These are phyloP conservation scores for Stylophora pistillata DNA, from an alignment of 64 coral and sea anemone genomes.

Conservation along the genomic window DNA sequence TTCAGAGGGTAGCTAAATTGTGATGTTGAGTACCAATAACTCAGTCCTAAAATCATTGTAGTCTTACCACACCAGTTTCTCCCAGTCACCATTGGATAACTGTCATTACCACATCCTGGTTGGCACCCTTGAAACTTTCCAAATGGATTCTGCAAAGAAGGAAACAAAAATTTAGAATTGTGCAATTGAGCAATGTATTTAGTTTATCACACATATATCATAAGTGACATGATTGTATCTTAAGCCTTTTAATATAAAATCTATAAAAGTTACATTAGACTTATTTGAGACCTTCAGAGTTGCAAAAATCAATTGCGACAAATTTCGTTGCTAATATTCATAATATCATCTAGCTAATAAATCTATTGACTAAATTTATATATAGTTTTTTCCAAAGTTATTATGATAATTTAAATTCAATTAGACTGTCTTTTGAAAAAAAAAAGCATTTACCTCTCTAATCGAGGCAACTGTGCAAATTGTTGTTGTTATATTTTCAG, in stretches of 20 bases:
- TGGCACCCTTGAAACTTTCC: not conserved
- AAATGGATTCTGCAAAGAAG: slow-evolving; percentile 20
- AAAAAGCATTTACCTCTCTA: slow-evolving; percentile 13
- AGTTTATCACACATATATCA: too few relatives aligned
- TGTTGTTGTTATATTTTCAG: not conserved
- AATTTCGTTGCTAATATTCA: too few relatives aligned
- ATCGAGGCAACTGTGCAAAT: slow-evolving; percentile 15
- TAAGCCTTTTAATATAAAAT: not conserved
- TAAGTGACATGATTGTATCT: too few relatives aligned
- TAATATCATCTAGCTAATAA: too few relatives aligned
- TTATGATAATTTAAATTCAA: too few relatives aligned
- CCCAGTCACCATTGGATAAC: not conserved
- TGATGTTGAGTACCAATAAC: not conserved
- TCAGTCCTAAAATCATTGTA: not conserved
- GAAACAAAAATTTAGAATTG: not conserved
- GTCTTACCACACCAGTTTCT: not conserved
- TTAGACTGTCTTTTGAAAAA: too few relatives aligned
- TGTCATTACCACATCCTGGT: not conserved
- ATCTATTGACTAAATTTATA: too few relatives aligned
- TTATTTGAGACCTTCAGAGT: too few relatives aligned
- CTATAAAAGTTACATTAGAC: too few relatives aligned
- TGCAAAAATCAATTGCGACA: too few relatives aligned
- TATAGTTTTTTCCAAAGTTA: too few relatives aligned
- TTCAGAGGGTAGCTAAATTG: not conserved
- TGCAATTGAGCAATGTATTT: not conserved